Evolutionary conservation across 2,888 invertebrate genomes (phyloP), one percentile per base, ranked within the genome.

Genomic region (Caenorhabditis sulstoni): DNA sequence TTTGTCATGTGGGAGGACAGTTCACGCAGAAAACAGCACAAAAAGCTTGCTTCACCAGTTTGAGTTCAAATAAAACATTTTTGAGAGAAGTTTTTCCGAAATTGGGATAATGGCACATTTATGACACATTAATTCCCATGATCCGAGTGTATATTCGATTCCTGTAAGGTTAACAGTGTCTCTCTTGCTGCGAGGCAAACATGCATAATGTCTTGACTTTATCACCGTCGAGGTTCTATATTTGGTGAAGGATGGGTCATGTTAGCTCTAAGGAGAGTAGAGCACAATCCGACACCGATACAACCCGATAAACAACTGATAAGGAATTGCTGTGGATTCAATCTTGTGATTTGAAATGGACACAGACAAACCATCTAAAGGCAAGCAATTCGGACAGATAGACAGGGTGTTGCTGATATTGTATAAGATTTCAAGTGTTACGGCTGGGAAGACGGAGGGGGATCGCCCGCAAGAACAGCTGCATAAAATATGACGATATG

Each of bases 291-390:
- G 22, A 44, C 37, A 18, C 3, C 18, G 29, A 9, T 41, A 45
- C 29, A 20, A 23, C 20, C 16, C 45, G 53, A 71, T 55, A 62
- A 71, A 71, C 70, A 71, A 71, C 70, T 71, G 70, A 71, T 71
- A 71, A 71, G 37, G 16, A 58, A 16, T 16, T n/a, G 52, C 49
- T 59, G 37, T 59, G 70, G 70, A 71, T 71, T 52, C 53, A 71
- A 71, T 62, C 55, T 61, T 45, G 55, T 55, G 55, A 62, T 71
- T 62, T 62, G 62, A 29, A 45, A 39, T 57, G 23, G 39, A 58
- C 52, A 45, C 29, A 39, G 29, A 22, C 23, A 41, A 8, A 53
- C 35, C 50, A 50, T 20, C 49, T 18, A 23, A 9, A 64, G 44
- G 64, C 55, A 55, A 55, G 65, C 66, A 66, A n/a, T 57, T 66